Percentiles rank a stretch among this genome's conserved stretches.
Evolutionary conservation across 1,140 invertebrate species (phyloP).

Genomic region (Caenorhabditis latens): DNA sequence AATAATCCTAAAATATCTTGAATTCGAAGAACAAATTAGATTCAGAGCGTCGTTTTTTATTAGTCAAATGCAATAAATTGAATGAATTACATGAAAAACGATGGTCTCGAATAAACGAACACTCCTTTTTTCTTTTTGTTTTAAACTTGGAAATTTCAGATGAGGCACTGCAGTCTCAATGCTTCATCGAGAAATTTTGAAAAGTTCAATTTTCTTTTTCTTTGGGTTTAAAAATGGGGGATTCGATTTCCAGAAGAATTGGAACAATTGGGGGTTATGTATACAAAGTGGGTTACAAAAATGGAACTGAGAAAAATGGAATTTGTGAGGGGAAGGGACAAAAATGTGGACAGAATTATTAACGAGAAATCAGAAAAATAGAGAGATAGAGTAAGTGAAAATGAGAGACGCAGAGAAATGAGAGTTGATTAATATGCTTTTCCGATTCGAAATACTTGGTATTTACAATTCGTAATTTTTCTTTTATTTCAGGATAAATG

Average conservation of each 20-base stretch:
- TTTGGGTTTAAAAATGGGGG: background rate
- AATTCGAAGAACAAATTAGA: no score
- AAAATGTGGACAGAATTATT: background rate
- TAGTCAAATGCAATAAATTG: no score
- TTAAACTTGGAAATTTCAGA: no score
- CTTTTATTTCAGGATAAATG: background rate
- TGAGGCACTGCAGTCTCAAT: no score
- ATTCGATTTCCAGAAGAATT: background rate
- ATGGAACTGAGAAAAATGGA: no score
- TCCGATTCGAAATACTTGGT: constrained; percentile 3
- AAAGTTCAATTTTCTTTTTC: background rate
- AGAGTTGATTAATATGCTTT: constrained; percentile 4
- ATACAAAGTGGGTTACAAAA: background rate
- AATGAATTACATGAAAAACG: no score
- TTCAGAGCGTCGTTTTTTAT: no score
- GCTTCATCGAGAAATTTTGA: background rate
- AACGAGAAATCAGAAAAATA: background rate
- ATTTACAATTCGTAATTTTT: constrained; percentile 16
- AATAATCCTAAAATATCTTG: no score
- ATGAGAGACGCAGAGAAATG: constrained; percentile 4
- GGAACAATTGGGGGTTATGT: background rate
- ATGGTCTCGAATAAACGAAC: no score
- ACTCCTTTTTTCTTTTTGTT: no score
- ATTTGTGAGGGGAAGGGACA: background rate
- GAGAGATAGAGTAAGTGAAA: constrained; percentile 25